A percentile compares a stretch with the other conserved stretches of the same genome.
These are phyloP conservation scores for Etia nguti DNA, from an alignment of 2,113 vertebrate genomes.

Conservation along the genomic window DNA sequence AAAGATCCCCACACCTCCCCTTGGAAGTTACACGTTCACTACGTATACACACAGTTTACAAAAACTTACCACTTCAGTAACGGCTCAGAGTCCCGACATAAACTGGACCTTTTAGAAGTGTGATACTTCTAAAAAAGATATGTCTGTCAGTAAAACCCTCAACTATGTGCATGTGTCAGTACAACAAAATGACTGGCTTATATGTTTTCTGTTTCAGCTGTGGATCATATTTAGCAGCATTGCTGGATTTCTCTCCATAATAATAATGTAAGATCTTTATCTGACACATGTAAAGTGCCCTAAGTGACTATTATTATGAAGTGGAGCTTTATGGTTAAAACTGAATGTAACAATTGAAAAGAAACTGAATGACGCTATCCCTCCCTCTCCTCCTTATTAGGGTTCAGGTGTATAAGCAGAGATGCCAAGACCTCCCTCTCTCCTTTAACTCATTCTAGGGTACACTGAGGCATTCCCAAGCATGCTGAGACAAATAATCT, in stretches of 20 bases:
- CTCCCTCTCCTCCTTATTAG: neutral
- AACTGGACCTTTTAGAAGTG: neutral
- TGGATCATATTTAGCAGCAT: neutral
- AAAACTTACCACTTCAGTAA: neutral
- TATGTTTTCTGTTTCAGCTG: neutral
- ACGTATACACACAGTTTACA: neutral
- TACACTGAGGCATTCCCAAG: neutral
- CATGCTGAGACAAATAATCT: neutral
- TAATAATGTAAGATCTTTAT: neutral
- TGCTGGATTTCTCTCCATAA: neutral
- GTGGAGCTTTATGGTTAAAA: neutral
- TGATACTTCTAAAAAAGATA: neutral
- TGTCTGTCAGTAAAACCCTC: neutral
- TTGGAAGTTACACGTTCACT: rapidly evolving
- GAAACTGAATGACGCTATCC: rapidly evolving
- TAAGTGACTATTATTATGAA: neutral
- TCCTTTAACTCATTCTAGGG: neutral
- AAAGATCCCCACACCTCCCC: neutral
- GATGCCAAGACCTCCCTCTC: neutral
- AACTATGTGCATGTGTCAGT: neutral
- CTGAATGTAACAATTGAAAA: neutral
- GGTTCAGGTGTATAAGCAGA: neutral
- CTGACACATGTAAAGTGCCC: neutral
- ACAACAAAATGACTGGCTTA: neutral
- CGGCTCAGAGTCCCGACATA: rapidly evolving